These are phyloP conservation scores for Hirundichthys speculiger DNA, from an alignment of 2,113 vertebrate genomes.

Conservation along the genomic window DNA sequence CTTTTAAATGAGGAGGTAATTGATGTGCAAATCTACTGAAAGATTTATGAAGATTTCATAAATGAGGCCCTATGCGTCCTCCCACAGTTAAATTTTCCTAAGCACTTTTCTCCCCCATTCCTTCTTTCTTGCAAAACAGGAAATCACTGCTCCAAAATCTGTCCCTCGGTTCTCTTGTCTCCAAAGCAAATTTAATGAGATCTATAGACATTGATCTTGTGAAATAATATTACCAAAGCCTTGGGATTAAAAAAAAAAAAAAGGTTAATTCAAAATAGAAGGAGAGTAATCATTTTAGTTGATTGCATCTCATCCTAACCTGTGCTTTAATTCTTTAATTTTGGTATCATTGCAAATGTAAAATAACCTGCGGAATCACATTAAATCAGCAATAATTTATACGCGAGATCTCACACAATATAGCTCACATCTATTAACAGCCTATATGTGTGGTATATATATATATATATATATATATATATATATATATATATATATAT, in stretches of 20 bases:
- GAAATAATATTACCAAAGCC: slow-evolving; percentile 18
- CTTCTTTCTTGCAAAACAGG: background rate
- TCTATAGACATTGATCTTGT: slow-evolving; percentile 27
- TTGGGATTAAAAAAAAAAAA: slow-evolving; percentile 6
- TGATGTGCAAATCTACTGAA: no score
- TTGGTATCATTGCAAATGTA: no score
- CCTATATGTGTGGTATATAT: no score
- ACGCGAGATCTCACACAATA: no score
- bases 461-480: no score
- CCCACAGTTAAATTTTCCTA: background rate
- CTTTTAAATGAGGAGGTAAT: no score
- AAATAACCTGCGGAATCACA: no score
- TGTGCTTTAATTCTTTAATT: no score
- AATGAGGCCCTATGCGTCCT: background rate
- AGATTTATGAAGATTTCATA: no score
- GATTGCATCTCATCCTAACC: background rate
- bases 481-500: no score
- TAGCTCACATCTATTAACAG: no score
- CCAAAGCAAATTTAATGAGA: slow-evolving; percentile 14
- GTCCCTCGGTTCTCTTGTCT: background rate
- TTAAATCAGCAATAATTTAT: no score
- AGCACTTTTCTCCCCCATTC: background rate
- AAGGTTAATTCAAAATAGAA: slow-evolving; percentile 16
- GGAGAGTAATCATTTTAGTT: slow-evolving; percentile 12
- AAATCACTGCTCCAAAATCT: background rate